Percentiles rank a stretch among this genome's conserved stretches.
Evolutionary conservation across 2,113 vertebrate species (phyloP).

Genomic region (Sapajus apella): DNA sequence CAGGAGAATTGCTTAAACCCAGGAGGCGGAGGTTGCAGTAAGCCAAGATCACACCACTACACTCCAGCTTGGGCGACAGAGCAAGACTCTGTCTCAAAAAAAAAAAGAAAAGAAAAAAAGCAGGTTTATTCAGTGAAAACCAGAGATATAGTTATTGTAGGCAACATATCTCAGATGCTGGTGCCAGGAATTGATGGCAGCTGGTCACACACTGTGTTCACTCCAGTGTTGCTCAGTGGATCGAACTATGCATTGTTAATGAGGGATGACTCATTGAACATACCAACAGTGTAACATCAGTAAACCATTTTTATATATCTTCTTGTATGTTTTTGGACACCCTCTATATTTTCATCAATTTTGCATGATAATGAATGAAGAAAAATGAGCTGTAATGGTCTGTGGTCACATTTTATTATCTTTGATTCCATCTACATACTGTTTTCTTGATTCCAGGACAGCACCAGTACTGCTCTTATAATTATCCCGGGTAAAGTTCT

Average conservation of each 20-base stretch:
- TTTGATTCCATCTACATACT: neutral
- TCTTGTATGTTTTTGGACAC: neutral
- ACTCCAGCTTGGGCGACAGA: too few relatives aligned
- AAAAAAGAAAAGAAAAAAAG: too few relatives aligned
- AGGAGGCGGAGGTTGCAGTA: too few relatives aligned
- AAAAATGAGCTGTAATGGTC: neutral
- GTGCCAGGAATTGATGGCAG: neutral
- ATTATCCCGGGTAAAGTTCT: neutral
- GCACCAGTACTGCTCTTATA: neutral
- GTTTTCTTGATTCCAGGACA: neutral
- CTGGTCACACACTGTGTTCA: neutral
- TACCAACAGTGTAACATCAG: neutral
- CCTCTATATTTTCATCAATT: neutral
- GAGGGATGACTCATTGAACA: neutral
- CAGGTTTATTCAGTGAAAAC: neutral
- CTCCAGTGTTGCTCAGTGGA: neutral
- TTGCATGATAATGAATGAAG: constrained; percentile 6
- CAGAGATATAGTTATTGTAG: neutral
- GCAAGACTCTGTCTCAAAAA: too few relatives aligned
- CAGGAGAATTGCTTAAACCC: too few relatives aligned
- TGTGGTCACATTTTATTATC: neutral
- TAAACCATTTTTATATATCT: neutral
- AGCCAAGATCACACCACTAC: too few relatives aligned
- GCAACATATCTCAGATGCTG: neutral
- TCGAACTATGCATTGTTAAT: neutral